Percentiles rank a stretch among this genome's conserved stretches.
phyloP scores from a whole-genome alignment of 64 coral and sea anemone genomes.

The Montipora capricornis region DNA sequence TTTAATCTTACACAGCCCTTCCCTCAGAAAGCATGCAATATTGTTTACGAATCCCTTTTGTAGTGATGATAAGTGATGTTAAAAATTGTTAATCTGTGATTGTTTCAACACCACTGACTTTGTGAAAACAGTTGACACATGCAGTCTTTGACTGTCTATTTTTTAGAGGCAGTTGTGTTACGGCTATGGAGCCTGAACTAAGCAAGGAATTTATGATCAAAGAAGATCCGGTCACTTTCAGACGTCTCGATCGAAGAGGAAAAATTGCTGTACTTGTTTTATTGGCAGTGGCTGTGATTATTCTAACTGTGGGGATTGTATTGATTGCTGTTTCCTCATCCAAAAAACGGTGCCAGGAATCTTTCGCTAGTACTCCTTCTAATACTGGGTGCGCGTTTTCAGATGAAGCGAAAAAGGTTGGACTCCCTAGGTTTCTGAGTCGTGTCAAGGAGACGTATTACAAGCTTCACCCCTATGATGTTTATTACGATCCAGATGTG shows the following conservation, averaged over 20 bases:
- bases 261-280: slow-evolving; percentile 45
- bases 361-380: background rate
- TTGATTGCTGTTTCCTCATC: slow-evolving; percentile 55
- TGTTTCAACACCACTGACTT: no score
- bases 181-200: background rate
- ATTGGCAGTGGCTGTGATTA: slow-evolving; percentile 11
- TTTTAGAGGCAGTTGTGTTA: no score
- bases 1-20: no score
- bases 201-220: background rate
- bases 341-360: background rate
- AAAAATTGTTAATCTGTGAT: no score
- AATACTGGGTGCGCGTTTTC: slow-evolving; percentile 52
- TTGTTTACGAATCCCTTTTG: no score
- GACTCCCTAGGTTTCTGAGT: slow-evolving; percentile 67
- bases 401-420: slow-evolving; percentile 72
- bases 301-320: slow-evolving; percentile 68
- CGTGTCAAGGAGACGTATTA: slow-evolving; percentile 65
- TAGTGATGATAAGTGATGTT: no score
- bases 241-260: background rate
- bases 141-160: no score
- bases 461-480: slow-evolving; percentile 70
- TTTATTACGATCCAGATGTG: slow-evolving; percentile 62
- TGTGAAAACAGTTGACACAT: no score
- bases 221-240: background rate
- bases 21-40: no score